Evolutionary conservation across 35 echinoderm and acorn worm genomes (phyloP).

Genomic region (Diadema setosum): DNA sequence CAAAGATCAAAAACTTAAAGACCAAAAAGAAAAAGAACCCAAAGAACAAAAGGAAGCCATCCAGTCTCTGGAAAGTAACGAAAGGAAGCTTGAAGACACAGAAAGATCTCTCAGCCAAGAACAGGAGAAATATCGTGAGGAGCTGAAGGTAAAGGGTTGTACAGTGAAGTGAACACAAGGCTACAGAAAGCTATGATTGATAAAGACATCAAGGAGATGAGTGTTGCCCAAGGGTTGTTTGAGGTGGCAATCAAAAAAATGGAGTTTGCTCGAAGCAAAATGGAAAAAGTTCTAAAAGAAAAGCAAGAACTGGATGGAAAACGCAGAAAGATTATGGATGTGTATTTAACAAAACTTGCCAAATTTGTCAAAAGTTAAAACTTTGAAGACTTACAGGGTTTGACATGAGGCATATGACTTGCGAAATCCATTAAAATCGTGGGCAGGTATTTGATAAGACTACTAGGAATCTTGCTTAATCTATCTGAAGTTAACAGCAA

Average conservation of each 20-base stretch:
- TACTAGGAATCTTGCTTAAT: no score
- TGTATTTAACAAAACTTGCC: no score
- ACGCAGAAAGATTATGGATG: neutral
- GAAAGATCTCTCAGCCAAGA: constrained; percentile 7
- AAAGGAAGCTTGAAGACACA: constrained; percentile 7
- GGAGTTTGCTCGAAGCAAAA: neutral
- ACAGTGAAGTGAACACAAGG: constrained; percentile 25
- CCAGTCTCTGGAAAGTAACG: constrained; percentile 8
- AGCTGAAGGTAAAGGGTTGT: constrained; percentile 9
- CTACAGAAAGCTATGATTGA: constrained; percentile 18
- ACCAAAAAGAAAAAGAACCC: constrained; percentile 2
- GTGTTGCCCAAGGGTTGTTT: constrained; percentile 12
- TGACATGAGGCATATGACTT: no score
- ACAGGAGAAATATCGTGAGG: neutral
- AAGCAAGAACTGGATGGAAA: constrained; percentile 24
- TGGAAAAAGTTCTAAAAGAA: constrained; percentile 19
- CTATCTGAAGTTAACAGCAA: no score
- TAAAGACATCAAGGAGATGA: constrained; percentile 7
- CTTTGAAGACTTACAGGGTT: no score
- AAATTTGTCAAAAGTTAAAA: no score
- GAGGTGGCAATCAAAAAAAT: constrained; percentile 18
- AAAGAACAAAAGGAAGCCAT: constrained; percentile 27
- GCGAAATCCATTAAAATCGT: no score
- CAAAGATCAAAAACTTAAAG: neutral
- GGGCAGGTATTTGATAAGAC: no score